Evolutionary conservation across 2,113 vertebrate species (phyloP).

Genomic region (Psittacula cyanocephala): DNA sequence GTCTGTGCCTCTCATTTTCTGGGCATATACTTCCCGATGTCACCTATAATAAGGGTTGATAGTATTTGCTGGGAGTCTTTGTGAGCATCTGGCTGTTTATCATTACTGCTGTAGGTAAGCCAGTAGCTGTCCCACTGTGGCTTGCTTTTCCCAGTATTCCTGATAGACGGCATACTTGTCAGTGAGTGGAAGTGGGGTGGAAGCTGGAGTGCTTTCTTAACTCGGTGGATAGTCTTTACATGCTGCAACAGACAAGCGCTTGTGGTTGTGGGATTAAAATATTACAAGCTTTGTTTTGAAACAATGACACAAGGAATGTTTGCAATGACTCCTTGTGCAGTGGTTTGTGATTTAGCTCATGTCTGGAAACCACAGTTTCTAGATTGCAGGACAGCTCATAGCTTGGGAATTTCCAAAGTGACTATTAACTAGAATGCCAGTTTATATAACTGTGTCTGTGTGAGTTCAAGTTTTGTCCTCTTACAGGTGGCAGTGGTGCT

Average conservation of each 20-base stretch:
- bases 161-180: background rate
- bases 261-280: conserved; percentile 67
- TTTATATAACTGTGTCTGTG: conserved; percentile 48
- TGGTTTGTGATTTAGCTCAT: conserved; percentile 68
- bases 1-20: background rate
- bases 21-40: background rate
- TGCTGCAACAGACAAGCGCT: conserved; percentile 47
- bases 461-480: conserved; percentile 22
- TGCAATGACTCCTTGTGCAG: conserved; percentile 64
- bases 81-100: background rate
- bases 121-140: background rate
- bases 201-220: conserved; percentile 28
- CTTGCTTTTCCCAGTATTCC: background rate
- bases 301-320: conserved; percentile 62
- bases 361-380: conserved; percentile 73
- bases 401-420: conserved; percentile 72
- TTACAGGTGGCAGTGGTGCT: conserved; percentile 62
- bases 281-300: conserved; percentile 74
- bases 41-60: background rate
- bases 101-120: background rate
- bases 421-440: conserved; percentile 49
- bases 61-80: background rate
- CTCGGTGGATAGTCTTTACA: background rate
- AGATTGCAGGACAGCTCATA: conserved; percentile 66
- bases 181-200: background rate